phyloP scores from a whole-genome alignment of 2,113 vertebrate species.

The Thymallus thymallus region DNA sequence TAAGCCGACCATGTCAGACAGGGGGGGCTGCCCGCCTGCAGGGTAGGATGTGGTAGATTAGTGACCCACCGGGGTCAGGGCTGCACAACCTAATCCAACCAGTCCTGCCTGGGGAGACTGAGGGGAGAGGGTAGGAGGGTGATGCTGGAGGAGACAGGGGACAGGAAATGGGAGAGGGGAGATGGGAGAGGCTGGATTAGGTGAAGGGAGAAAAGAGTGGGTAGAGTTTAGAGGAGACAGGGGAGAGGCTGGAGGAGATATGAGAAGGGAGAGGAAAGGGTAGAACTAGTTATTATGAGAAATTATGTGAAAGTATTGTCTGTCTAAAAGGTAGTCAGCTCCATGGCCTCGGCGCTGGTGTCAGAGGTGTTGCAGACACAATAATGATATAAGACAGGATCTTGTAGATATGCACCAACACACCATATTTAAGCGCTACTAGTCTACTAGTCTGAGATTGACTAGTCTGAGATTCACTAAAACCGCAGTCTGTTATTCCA shows the following conservation, averaged over 20 bases:
- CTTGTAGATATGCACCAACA: slow-evolving; percentile 16
- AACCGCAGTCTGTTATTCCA: slow-evolving; percentile 44
- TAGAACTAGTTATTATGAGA: neutral
- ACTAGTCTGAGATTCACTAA: slow-evolving; percentile 13
- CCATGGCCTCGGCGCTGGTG: neutral
- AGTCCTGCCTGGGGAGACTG: too few relatives aligned
- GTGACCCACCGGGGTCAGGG: slow-evolving; percentile 37
- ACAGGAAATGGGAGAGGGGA: slow-evolving; percentile 29
- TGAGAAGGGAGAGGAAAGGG: too few relatives aligned
- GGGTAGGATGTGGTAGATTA: slow-evolving; percentile 50
- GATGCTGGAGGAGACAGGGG: neutral
- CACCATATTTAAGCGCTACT: neutral
- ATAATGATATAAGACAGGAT: slow-evolving; percentile 5
- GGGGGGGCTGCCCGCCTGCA: slow-evolving; percentile 15
- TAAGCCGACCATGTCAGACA: slow-evolving; percentile 34
- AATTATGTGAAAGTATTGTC: neutral
- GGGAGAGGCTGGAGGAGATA: too few relatives aligned
- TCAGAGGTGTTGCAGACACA: slow-evolving; percentile 5
- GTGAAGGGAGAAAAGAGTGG: too few relatives aligned
- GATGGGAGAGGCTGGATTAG: too few relatives aligned
- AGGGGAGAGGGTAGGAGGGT: too few relatives aligned
- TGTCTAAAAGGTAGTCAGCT: neutral
- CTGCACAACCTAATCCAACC: too few relatives aligned
- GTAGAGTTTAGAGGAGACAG: too few relatives aligned
- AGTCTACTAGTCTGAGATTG: slow-evolving; percentile 15